These are phyloP conservation scores for Bombus balteatus DNA, from an alignment of 1,140 invertebrate species.

Conservation along the genomic window DNA sequence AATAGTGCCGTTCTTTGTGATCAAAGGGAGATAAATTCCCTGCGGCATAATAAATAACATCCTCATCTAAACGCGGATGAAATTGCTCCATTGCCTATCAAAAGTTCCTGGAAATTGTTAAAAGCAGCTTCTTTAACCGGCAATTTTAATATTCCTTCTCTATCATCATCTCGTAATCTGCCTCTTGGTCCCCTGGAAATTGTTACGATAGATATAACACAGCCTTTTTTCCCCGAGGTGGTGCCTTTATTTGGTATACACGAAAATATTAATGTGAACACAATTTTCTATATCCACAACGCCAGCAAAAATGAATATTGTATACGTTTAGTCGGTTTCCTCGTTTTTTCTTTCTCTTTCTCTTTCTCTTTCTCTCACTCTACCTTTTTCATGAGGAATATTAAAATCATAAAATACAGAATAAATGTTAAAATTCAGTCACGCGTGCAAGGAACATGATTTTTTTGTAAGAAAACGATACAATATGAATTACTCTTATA, in stretches of 20 bases:
- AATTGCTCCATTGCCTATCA: constrained; percentile 31
- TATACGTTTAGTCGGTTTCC: background rate
- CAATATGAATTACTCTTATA: too few relatives aligned
- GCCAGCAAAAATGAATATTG: background rate
- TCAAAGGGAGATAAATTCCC: constrained; percentile 50
- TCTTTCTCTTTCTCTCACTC: too few relatives aligned
- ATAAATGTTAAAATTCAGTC: constrained; percentile 5
- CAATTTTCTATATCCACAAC: background rate
- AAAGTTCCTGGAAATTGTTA: constrained; percentile 25
- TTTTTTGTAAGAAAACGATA: too few relatives aligned
- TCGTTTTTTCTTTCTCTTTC: background rate
- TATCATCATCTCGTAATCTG: background rate
- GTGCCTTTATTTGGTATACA: constrained; percentile 4
- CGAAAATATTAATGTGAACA: constrained; percentile 9
- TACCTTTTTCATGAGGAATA: background rate
- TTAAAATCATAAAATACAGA: background rate
- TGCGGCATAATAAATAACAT: constrained; percentile 48
- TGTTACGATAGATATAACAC: constrained; percentile 3
- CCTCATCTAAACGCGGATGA: constrained; percentile 9
- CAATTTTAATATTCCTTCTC: constrained; percentile 14
- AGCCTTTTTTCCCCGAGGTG: background rate
- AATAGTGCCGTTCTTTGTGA: constrained; percentile 33
- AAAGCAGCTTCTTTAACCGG: background rate
- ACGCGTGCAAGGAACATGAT: background rate
- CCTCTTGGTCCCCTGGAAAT: constrained; percentile 5